phyloP scores from a whole-genome alignment of 2,113 vertebrate species.

The Centropus unirufus region DNA sequence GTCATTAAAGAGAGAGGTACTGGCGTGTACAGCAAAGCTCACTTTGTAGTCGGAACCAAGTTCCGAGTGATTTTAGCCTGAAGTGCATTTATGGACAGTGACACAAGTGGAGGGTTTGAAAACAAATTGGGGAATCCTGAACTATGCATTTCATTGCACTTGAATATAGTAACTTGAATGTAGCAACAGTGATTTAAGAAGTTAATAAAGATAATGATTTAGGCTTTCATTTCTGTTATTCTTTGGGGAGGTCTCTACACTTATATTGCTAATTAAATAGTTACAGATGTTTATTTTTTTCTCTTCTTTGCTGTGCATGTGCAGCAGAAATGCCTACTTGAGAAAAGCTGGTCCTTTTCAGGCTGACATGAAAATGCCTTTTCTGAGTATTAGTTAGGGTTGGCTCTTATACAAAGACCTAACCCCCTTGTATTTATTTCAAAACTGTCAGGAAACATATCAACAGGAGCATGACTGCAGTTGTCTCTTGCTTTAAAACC shows the following conservation, averaged over 20 bases:
- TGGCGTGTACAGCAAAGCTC: background rate
- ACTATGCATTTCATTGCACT: background rate
- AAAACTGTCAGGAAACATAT: background rate
- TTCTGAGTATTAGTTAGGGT: background rate
- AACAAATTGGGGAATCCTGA: background rate
- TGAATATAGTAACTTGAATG: background rate
- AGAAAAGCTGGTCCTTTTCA: background rate
- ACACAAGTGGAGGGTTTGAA: background rate
- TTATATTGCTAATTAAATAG: background rate
- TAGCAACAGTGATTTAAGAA: background rate
- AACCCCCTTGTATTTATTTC: background rate
- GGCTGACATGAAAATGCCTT: background rate
- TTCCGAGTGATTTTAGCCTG: background rate
- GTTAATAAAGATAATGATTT: background rate
- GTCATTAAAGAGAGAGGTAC: background rate
- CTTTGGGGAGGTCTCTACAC: background rate
- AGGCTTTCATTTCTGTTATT: background rate
- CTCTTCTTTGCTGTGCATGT: background rate
- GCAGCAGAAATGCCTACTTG: background rate
- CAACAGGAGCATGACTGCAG: background rate
- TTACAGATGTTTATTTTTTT: background rate
- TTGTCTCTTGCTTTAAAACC: background rate
- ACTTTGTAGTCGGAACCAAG: background rate
- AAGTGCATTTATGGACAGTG: background rate
- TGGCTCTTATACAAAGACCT: background rate